Evolutionary conservation across 2,113 vertebrate genomes (phyloP).

Genomic region (Sminthopsis crassicaudata): DNA sequence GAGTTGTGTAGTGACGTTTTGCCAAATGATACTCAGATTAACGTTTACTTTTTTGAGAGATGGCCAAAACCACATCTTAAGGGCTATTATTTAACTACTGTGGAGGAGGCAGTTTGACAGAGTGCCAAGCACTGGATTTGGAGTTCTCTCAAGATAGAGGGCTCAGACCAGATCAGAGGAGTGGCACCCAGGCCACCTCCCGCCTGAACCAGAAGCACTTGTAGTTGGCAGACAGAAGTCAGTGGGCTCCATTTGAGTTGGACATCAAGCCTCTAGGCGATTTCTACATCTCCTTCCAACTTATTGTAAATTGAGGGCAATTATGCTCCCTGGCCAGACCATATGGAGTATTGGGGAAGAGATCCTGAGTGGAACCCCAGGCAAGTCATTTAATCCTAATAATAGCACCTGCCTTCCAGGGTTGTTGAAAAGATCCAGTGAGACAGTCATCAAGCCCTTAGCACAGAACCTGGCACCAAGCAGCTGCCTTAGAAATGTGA

Average conservation of each 20-base stretch:
- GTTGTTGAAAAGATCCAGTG: background rate
- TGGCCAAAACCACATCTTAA: background rate
- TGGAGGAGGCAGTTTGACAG: background rate
- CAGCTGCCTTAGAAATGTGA: no score
- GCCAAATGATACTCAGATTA: background rate
- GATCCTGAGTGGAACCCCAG: background rate
- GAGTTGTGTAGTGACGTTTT: background rate
- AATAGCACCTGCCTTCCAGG: background rate
- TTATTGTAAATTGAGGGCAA: background rate
- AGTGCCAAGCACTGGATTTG: background rate
- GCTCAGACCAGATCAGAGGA: background rate
- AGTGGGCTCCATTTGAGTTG: background rate
- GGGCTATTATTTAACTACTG: background rate
- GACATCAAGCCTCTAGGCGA: background rate
- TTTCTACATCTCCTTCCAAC: background rate
- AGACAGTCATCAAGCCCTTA: background rate
- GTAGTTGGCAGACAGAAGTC: background rate
- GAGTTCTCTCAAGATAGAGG: background rate
- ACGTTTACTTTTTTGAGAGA: background rate
- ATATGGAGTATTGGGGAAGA: background rate
- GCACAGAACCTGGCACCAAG: no score
- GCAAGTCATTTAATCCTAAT: background rate
- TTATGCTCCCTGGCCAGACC: background rate
- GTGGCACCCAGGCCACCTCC: no score
- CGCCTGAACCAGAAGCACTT: background rate